A percentile compares a stretch with the other conserved stretches of the same genome.
phyloP scores from a whole-genome alignment of 2,113 vertebrate species.

The Heterotis niloticus region DNA sequence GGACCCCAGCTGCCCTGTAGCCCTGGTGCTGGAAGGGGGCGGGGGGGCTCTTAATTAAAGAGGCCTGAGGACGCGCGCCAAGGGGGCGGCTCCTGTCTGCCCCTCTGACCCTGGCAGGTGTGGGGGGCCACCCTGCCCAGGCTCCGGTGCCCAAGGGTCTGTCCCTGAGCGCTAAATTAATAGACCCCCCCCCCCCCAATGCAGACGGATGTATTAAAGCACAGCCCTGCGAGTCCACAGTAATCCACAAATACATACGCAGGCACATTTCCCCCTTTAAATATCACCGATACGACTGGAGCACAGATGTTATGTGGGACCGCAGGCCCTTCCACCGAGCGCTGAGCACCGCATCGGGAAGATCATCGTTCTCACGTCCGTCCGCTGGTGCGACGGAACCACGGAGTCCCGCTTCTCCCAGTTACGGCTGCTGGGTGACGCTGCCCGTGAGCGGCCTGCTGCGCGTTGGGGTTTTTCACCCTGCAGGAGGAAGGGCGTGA shows the following conservation, averaged over 20 bases:
- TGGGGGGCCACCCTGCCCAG: neutral
- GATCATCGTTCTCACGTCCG: too few species aligned
- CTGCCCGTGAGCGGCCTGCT: too few species aligned
- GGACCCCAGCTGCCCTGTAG: neutral
- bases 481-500: neutral
- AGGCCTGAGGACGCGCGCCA: neutral
- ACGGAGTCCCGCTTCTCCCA: too few species aligned
- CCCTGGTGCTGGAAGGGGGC: neutral
- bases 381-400: too few species aligned
- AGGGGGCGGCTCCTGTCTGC: neutral
- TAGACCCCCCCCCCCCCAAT: neutral
- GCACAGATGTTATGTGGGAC: neutral
- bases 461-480: too few species aligned
- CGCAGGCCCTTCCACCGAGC: neutral
- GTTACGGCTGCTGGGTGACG: too few species aligned
- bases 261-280: neutral
- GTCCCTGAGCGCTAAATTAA: neutral
- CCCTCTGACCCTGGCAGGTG: neutral
- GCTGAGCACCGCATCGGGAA: too few species aligned
- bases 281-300: neutral
- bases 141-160: neutral
- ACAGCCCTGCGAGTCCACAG: neutral
- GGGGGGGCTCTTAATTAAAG: slow-evolving; percentile 30
- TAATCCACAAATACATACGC: neutral
- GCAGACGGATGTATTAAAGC: neutral